Conservation (phyloP, 2,888 invertebrate genomes). For the Bombyx huttoni region DNA sequence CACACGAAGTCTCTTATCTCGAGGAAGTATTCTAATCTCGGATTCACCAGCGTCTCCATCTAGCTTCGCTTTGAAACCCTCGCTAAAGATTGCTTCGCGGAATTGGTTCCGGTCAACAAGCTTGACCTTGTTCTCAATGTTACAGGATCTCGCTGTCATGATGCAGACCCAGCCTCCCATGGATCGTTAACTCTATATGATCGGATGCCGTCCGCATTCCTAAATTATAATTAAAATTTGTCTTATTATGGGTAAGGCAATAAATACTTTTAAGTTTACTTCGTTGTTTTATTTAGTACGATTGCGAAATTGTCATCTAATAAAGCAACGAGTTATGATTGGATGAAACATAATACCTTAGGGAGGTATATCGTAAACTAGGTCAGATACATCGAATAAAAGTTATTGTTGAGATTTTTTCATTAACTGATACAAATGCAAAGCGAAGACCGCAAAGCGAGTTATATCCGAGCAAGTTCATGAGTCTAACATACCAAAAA, state of each 20-base stretch:
- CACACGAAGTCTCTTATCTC: constrained; percentile 83
- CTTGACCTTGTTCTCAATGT: constrained; percentile 63
- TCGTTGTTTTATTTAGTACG: constrained; percentile 32
- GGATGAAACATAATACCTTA: not conserved
- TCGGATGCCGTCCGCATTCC: constrained; percentile 62
- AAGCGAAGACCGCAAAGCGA: not conserved
- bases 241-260: constrained; percentile 52
- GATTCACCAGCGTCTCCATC: constrained; percentile 63
- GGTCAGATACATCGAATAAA: not conserved
- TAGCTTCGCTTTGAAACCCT: constrained; percentile 64
- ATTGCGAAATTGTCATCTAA: constrained; percentile 27
- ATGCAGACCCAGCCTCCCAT: constrained; percentile 23
- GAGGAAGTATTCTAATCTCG: constrained; percentile 77
- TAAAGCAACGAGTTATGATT: not conserved
- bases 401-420: not conserved
- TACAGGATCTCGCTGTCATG: constrained; percentile 66
- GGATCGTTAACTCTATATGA: constrained; percentile 7
- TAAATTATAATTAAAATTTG: constrained; percentile 27
- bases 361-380: not conserved
- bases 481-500: too few species aligned
- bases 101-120: constrained; percentile 30
- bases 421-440: not conserved
- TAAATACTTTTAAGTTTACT: constrained; percentile 49
- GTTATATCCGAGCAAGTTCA: constrained; percentile 15
- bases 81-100: constrained; percentile 60